Evolutionary conservation across 2,888 invertebrate genomes (phyloP).

Genomic region (Ectropis crepuscularia): DNA sequence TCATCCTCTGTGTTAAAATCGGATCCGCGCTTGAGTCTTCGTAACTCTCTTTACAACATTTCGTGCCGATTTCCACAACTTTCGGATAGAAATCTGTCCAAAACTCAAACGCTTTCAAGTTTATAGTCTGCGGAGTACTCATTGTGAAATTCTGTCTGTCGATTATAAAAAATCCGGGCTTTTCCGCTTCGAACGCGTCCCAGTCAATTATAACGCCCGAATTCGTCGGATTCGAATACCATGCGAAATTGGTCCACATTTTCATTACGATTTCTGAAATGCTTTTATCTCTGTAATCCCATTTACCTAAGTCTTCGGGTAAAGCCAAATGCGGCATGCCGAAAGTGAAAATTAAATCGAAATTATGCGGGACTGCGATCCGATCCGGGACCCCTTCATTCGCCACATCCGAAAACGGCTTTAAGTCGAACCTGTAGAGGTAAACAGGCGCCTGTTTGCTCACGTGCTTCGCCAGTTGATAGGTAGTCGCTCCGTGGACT

Average conservation of each 20-base stretch:
- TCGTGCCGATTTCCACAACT: conserved; percentile 88
- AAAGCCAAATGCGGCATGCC: conserved; percentile 90
- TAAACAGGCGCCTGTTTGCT: conserved; percentile 86
- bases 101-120: conserved; percentile 91
- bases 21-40: conserved; percentile 71
- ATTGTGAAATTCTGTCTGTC: conserved; percentile 90
- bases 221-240: conserved; percentile 89
- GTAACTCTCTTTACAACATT: conserved; percentile 88
- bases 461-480: conserved; percentile 87
- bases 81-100: conserved; percentile 94
- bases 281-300: conserved; percentile 91
- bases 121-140: conserved; percentile 87
- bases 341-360: conserved; percentile 92
- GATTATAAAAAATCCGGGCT: conserved; percentile 89
- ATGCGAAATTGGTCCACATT: conserved; percentile 92
- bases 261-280: conserved; percentile 92
- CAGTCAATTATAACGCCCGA: conserved; percentile 90
- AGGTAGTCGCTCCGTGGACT: conserved; percentile 89
- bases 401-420: conserved; percentile 87
- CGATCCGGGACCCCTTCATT: conserved; percentile 89
- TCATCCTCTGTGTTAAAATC: conserved; percentile 49
- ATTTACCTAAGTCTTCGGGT: conserved; percentile 85
- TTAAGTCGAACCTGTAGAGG: conserved; percentile 90
- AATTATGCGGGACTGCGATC: conserved; percentile 92
- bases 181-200: conserved; percentile 88